Percentiles rank a stretch among this genome's conserved stretches.
phyloP scores from a whole-genome alignment of 1,140 invertebrate genomes.

The Aphaenogaster rudis region DNA sequence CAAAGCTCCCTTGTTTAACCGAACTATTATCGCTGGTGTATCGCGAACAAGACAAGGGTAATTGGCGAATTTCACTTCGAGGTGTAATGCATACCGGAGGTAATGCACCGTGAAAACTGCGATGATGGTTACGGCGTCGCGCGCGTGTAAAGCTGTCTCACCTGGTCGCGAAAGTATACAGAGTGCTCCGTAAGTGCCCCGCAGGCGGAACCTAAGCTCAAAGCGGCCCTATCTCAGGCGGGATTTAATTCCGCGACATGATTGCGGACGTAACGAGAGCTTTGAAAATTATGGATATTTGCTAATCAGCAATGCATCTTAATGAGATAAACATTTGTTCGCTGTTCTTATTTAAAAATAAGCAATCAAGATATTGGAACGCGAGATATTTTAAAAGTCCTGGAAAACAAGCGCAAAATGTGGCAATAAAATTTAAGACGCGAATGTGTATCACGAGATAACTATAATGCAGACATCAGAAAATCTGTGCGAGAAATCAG shows the following conservation, averaged over 20 bases:
- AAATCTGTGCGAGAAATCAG: not conserved
- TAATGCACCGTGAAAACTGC: conserved; percentile 44
- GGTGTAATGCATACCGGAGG: conserved; percentile 29
- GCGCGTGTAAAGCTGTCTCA: conserved; percentile 20
- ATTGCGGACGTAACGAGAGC: conserved; percentile 47
- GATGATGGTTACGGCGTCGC: not conserved
- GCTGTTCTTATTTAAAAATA: not conserved
- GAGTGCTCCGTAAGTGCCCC: conserved; percentile 42
- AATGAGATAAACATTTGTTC: conserved; percentile 43
- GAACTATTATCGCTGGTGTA: conserved; percentile 5
- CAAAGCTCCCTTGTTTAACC: conserved; percentile 41
- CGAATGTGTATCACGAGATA: not conserved
- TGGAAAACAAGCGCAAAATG: not conserved
- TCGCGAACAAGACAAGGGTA: conserved; percentile 16
- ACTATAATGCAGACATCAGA: not conserved
- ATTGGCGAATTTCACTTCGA: conserved; percentile 45
- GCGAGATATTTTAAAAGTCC: not conserved
- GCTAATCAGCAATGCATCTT: conserved; percentile 41
- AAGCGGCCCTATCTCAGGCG: conserved; percentile 30
- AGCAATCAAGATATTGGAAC: not conserved
- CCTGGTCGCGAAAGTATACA: conserved; percentile 42
- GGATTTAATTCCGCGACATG: conserved; percentile 55
- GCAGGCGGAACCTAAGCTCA: conserved; percentile 43
- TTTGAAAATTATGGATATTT: conserved; percentile 56
- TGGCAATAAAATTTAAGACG: not conserved